Evolutionary conservation across 2,113 vertebrate species (phyloP), one percentile per base, ranked within the genome.

Genomic region (Rutilus rutilus): DNA sequence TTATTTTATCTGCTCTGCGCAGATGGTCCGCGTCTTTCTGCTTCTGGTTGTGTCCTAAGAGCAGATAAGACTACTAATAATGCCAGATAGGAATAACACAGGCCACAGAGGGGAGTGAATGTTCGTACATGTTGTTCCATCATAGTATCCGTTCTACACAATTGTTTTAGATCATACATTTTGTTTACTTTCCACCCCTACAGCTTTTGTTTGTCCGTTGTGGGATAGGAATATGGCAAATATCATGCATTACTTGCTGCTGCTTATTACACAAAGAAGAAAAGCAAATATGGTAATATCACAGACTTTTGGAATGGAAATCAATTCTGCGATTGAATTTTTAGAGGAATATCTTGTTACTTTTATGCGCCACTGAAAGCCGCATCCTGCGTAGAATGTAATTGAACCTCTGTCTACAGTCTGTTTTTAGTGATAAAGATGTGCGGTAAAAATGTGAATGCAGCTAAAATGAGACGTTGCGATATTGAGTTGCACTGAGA

Each of bases 11-110:
- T 89, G 90, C 90, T 73, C 89, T 89, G 89, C 88, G 87, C 93
- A 94, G 93, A 92, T 94, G 92, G 90, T 88, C 90, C 85, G 27
- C 83, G 27, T 83, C 90, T 90, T 91, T 62, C 83, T 88, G 78
- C 91, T 88, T 89, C 86, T 89, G 42, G 57, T 89, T 90, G 82
- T 78, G 85, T 89, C 89, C 87, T 69, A 79, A 87, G 87, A 73
- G 84, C 89, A 92, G 92, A 94, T 94, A 93, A 93, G 90, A 84
- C 87, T 78, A 27, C 92, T 93, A 94, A 94, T 94, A 93, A 93
- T 89, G 90, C 92, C 89, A 86, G 89, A 89, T 90, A 87, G 92
- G 90, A 92, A 92, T 89, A 92, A 91, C 89, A 47, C 50, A 25
- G 42, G 71, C 84, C 67, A 82, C 81, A 59, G 75, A 65, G 42